phyloP scores from a whole-genome alignment of 2,888 invertebrate genomes.

The Spialia ferax region DNA sequence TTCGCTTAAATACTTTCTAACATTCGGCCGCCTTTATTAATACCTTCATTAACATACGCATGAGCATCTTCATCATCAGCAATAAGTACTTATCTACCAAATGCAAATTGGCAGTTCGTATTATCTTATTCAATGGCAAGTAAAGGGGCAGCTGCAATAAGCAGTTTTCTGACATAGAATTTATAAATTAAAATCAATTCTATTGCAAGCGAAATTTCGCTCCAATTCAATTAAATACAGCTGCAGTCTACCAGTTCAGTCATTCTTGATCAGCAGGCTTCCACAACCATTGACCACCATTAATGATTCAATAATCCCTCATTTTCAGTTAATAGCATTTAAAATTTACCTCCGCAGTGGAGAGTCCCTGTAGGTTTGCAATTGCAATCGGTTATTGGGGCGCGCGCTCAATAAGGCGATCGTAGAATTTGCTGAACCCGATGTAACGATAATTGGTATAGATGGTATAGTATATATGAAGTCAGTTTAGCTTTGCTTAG shows the following conservation, averaged over 20 bases:
- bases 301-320: constrained; percentile 8
- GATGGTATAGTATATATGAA: no score
- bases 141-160: no score
- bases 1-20: no score
- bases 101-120: no score
- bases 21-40: no score
- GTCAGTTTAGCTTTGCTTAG: no score
- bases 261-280: neutral
- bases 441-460: no score
- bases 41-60: no score
- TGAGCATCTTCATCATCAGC: no score
- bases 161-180: neutral
- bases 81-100: no score
- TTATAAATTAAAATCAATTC: neutral
- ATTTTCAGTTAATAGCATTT: constrained; percentile 35
- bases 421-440: no score
- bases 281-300: neutral
- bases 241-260: neutral
- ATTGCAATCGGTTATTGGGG: constrained; percentile 31
- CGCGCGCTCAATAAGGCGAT: constrained; percentile 12
- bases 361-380: constrained; percentile 22
- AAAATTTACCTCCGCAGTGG: constrained; percentile 31
- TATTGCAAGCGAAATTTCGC: neutral
- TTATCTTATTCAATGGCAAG: no score
- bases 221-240: neutral